Percentiles rank a stretch among this genome's conserved stretches.
Evolutionary conservation across 2,113 vertebrate species (phyloP).

Genomic region (Serinus canaria): DNA sequence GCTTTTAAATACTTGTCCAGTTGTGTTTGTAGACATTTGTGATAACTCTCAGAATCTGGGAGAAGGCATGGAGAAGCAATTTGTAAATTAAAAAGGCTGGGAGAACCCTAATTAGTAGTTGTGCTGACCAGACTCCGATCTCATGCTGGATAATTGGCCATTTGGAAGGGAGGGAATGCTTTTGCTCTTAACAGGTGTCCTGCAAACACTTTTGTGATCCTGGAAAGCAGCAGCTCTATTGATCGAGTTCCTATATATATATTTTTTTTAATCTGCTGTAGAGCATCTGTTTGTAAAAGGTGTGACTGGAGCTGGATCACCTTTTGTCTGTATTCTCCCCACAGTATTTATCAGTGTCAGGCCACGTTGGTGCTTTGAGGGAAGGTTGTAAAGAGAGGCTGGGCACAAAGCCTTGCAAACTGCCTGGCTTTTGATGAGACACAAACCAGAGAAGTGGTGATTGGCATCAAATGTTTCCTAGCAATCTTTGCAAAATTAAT

Average conservation of each 20-base stretch:
- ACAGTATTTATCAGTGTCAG: conserved; percentile 1
- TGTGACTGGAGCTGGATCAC: neutral
- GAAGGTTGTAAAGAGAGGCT: neutral
- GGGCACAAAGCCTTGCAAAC: conserved; percentile 10
- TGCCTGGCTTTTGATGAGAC: conserved; percentile 3
- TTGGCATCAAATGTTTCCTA: neutral
- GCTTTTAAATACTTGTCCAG: conserved; percentile 54
- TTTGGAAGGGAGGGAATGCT: conserved; percentile 34
- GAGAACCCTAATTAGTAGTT: conserved; percentile 51
- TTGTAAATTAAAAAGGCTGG: conserved; percentile 56
- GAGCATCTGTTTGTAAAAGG: conserved; percentile 41
- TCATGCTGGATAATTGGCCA: conserved; percentile 51
- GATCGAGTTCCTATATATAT: neutral
- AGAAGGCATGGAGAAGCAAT: conserved; percentile 49
- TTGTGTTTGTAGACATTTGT: conserved; percentile 63
- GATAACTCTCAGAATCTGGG: conserved; percentile 26
- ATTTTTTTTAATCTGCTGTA: neutral
- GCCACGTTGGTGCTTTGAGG: conserved; percentile 9
- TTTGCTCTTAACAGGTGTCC: conserved; percentile 54
- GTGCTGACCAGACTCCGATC: conserved; percentile 9
- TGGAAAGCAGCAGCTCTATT: conserved; percentile 29
- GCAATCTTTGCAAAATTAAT: neutral
- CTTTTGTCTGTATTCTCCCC: neutral
- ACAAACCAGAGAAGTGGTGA: neutral
- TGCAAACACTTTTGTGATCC: conserved; percentile 15